phyloP scores from a whole-genome alignment of 1,140 invertebrate genomes.

The Sycobia sp. region DNA sequence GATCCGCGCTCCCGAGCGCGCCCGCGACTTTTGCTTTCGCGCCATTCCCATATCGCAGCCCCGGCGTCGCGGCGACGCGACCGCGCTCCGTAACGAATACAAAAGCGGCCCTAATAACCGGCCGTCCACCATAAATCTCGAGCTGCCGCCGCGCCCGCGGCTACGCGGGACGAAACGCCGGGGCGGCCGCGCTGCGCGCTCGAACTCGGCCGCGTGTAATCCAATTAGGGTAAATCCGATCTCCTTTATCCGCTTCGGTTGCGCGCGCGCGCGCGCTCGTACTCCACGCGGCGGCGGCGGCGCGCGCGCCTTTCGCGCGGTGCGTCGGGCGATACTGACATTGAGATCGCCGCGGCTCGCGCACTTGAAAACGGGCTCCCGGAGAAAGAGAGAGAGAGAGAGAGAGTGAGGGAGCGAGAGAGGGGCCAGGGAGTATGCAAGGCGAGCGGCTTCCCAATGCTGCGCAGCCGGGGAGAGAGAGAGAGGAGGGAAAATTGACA shows the following conservation, averaged over 20 bases:
- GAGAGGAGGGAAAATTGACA: not conserved
- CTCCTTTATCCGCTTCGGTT: not conserved
- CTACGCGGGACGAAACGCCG: too few relatives aligned
- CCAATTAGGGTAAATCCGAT: conserved; percentile 27
- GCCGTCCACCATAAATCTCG: conserved; percentile 8
- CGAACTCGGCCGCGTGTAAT: conserved; percentile 5
- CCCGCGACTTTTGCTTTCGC: conserved; percentile 13
- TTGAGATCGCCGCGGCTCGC: not conserved
- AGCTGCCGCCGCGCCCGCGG: too few relatives aligned
- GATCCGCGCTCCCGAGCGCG: not conserved
- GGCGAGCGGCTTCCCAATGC: too few relatives aligned
- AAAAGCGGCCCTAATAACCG: conserved; percentile 23
- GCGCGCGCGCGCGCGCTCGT: too few relatives aligned
- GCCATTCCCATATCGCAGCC: not conserved
- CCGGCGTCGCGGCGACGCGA: not conserved
- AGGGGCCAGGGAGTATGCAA: not conserved
- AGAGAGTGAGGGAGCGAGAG: too few relatives aligned
- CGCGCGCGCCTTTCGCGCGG: not conserved
- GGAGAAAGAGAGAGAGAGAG: not conserved
- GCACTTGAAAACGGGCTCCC: not conserved
- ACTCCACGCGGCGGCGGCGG: too few relatives aligned
- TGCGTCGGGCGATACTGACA: conserved; percentile 5
- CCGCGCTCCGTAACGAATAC: conserved; percentile 14
- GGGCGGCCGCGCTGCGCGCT: not conserved
- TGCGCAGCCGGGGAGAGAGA: too few relatives aligned